phyloP scores from a whole-genome alignment of 2,888 invertebrate genomes.

The Sinopyrophorus schimmeli region DNA sequence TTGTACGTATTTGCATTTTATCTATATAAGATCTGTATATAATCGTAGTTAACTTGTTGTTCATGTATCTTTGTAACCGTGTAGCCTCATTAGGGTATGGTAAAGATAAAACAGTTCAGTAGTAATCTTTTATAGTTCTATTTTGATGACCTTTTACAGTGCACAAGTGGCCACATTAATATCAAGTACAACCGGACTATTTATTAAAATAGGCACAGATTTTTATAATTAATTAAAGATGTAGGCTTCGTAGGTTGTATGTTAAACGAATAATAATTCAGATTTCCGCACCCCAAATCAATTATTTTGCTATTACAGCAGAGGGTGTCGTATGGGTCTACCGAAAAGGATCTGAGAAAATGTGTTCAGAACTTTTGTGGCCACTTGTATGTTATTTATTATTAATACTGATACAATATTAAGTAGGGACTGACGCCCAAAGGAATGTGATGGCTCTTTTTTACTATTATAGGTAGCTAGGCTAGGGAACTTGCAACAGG shows the following conservation, averaged over 20 bases:
- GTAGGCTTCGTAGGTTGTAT: conserved; percentile 1
- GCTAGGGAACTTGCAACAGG: conserved; percentile 42
- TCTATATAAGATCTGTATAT: conserved; percentile 54
- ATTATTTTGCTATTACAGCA: not conserved
- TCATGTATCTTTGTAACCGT: conserved; percentile 47
- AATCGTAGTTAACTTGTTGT: conserved; percentile 50
- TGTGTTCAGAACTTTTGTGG: conserved; percentile 33
- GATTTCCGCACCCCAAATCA: not conserved
- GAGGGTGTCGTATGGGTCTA: not conserved
- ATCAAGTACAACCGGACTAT: conserved; percentile 17
- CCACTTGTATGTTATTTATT: conserved; percentile 37
- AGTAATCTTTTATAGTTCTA: conserved; percentile 45
- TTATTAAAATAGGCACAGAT: conserved; percentile 2
- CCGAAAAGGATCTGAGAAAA: conserved; percentile 4
- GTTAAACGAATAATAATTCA: not conserved
- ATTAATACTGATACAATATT: conserved; percentile 36
- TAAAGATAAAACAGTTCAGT: conserved; percentile 33
- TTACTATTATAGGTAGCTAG: conserved; percentile 45
- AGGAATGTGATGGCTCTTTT: conserved; percentile 56
- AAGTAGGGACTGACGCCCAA: conserved; percentile 51
- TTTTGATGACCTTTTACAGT: conserved; percentile 40
- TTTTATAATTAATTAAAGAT: conserved; percentile 4
- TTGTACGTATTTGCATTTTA: conserved; percentile 56
- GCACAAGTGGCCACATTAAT: conserved; percentile 37
- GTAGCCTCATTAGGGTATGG: conserved; percentile 35